Evolutionary conservation across 1,140 invertebrate species (phyloP).

Genomic region (Pteromalus puparum): DNA sequence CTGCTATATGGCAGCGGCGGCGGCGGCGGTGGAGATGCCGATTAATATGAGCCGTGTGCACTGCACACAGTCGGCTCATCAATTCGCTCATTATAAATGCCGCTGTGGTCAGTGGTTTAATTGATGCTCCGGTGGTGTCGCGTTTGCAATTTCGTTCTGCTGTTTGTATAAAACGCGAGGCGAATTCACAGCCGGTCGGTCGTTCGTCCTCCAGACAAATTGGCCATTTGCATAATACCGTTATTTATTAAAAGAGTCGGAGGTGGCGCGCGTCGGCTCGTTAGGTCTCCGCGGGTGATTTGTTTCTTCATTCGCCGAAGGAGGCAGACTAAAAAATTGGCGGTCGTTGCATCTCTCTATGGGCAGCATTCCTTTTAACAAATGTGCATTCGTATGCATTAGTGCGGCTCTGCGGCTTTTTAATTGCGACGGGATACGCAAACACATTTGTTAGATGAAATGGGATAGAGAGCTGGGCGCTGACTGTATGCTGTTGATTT

Average conservation of each 20-base stretch:
- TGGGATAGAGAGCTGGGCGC: neutral
- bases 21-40: neutral
- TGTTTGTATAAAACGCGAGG: conserved; percentile 63
- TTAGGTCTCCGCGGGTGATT: neutral
- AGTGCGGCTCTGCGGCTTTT: neutral
- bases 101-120: conserved; percentile 50
- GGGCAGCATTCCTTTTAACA: neutral
- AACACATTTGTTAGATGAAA: neutral
- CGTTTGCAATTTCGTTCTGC: conserved; percentile 69
- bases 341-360: neutral
- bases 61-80: conserved; percentile 56
- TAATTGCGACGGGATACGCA: neutral
- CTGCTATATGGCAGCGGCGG: neutral
- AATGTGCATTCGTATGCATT: neutral
- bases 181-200: conserved; percentile 24
- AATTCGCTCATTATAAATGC: conserved; percentile 67
- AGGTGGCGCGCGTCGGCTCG: neutral
- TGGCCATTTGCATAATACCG: conserved; percentile 69
- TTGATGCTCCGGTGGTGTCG: conserved; percentile 65
- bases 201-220: conserved; percentile 62
- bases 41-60: conserved; percentile 44
- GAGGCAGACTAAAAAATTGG: neutral
- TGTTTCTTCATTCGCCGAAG: conserved; percentile 5
- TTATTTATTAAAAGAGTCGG: conserved; percentile 65
- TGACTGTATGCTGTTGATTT: too few relatives aligned